Conservation (phyloP, 2,797 vertebrate genomes). For the Typhlichthys eigenmanni region DNA sequence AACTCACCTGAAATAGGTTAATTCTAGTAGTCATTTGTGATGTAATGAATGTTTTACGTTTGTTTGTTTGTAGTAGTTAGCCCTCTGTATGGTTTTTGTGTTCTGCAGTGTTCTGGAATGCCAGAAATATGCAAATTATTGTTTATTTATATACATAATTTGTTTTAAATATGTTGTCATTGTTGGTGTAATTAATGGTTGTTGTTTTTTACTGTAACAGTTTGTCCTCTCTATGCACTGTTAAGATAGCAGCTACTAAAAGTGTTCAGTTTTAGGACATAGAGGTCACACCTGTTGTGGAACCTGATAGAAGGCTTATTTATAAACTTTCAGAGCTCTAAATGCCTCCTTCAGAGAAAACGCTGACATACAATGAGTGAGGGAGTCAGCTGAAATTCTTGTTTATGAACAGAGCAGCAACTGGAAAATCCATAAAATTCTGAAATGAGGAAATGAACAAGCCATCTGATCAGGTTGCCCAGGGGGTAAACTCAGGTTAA, state of each 20-base stretch:
- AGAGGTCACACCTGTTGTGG: conserved; percentile 99
- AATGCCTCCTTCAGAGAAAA: conserved; percentile 98
- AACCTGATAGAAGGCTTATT: conserved; percentile 99
- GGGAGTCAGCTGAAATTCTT: conserved; percentile 85
- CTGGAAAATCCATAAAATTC: conserved; percentile 92
- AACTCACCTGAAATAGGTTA: conserved; percentile 8
- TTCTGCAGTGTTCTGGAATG: neutral
- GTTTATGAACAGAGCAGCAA: conserved; percentile 94
- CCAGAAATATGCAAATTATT: neutral
- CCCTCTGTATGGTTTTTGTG: too few relatives aligned
- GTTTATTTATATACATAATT: too few relatives aligned
- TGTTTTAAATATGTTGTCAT: too few relatives aligned
- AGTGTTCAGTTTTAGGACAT: conserved; percentile 99
- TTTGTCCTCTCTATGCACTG: conserved; percentile 59
- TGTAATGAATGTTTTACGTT: too few relatives aligned
- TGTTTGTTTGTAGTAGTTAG: too few relatives aligned
- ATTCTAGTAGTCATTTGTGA: too few relatives aligned
- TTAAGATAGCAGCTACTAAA: conserved; percentile 82
- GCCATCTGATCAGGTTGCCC: conserved; percentile 76
- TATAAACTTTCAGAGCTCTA: conserved; percentile 99
- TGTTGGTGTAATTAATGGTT: too few relatives aligned
- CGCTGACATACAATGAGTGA: conserved; percentile 87
- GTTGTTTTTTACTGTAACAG: conserved; percentile 25
- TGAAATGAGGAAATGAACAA: conserved; percentile 93
- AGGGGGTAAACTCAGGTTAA: conserved; percentile 26